Evolutionary conservation across 2,888 invertebrate species (phyloP), one percentile per base, ranked within the genome.

Genomic region (Standfussiana lucernea): DNA sequence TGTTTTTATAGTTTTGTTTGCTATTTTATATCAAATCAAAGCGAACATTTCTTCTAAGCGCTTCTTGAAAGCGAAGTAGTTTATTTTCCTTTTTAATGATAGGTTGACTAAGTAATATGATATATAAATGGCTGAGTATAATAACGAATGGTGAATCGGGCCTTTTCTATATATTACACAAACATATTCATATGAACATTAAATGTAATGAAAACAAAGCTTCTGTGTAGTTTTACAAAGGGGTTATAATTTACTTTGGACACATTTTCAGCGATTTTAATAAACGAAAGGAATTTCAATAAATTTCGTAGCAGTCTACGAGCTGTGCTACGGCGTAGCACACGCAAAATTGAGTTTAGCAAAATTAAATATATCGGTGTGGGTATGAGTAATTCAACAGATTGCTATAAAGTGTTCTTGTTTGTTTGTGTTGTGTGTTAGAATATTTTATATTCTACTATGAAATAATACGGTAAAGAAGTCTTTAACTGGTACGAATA

Each of bases 271-370:
- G 53, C n/a, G 69, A 79, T 72, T 71, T 83, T 84, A 67, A 84
- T 86, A 75, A 80, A 84, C 61, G 68, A 81, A 68, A 75, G 35
- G 71, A 77, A 84, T 85, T 78, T 77, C 64, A 77, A 87, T 77
- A 56, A 62, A 72, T 74, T 75, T 77, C 75, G 75, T 84, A 84
- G 84, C 66, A 68, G 75, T 47, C 76, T 80, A 83, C 84, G 77
- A 77, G 66, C 66, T 59, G 59, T 75, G 82, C 86, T 87, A 88
- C 84, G 82, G 61, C 87, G 89, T 84, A 88, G 84, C 67, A 40
- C 42, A 67, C 56, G 21, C 66, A 79, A 70, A 78, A 78, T 77
- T 61, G 61, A 79, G 50, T 71, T 77, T 69, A 73, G 67, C 62
- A 70, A 71, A 71, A 80, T 80, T 77, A 67, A 85, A 82, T 56